Percentiles rank a stretch among this genome's conserved stretches.
Conservation (phyloP, 2,888 invertebrate genomes). For the Piscicola geometra region DNA sequence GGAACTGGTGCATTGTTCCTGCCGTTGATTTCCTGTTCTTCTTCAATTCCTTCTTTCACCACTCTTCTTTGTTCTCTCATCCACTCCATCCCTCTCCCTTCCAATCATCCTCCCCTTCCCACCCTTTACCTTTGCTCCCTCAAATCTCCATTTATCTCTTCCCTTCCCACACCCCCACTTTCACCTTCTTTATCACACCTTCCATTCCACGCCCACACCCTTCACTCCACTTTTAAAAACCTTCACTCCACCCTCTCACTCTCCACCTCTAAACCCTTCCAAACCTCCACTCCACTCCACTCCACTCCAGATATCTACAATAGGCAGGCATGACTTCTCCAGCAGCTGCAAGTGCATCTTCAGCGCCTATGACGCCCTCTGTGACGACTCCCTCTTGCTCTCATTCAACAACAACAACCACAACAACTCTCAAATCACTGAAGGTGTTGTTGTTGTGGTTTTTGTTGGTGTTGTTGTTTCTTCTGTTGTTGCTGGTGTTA, state of each 20-base stretch:
- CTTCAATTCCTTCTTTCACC: background rate
- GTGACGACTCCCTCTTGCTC: too few relatives aligned
- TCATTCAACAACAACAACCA: too few relatives aligned
- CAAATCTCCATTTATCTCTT: background rate
- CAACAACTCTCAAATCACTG: too few relatives aligned
- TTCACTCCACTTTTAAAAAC: too few relatives aligned
- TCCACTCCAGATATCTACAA: background rate
- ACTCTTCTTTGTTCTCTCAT: background rate
- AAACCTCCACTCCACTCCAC: background rate
- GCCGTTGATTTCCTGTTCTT: background rate
- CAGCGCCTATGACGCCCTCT: too few relatives aligned
- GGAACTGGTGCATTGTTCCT: background rate
- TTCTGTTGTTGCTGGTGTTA: too few relatives aligned
- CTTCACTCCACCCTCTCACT: background rate
- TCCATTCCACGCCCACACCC: background rate
- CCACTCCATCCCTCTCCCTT: background rate
- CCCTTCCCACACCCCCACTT: background rate
- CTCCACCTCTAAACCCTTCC: conserved; percentile 15
- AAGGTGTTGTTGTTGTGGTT: background rate
- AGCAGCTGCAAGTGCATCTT: too few relatives aligned
- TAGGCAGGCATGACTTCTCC: too few relatives aligned
- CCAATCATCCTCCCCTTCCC: background rate
- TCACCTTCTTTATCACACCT: background rate
- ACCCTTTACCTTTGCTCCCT: background rate
- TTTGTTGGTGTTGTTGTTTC: conserved; percentile 6